phyloP scores from a whole-genome alignment of 2,797 vertebrate species.

The Craterocephalus amniculus region DNA sequence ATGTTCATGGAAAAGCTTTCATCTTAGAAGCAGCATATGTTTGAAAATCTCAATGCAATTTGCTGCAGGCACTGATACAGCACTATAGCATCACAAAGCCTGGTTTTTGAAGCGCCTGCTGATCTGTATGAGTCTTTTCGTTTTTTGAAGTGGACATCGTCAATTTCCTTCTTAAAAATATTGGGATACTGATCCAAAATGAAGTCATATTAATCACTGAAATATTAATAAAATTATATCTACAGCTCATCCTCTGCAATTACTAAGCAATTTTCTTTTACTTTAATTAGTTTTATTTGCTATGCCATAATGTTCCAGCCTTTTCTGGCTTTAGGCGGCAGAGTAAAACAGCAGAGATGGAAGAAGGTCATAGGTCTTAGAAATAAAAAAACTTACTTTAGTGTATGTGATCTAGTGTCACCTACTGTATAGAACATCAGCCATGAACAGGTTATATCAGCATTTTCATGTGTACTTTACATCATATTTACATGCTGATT shows the following conservation, averaged over 20 bases:
- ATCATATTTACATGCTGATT: background rate
- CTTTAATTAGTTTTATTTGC: background rate
- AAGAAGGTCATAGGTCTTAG: background rate
- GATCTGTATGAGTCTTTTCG: background rate
- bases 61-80: background rate
- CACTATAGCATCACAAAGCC: background rate
- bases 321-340: background rate
- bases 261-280: background rate
- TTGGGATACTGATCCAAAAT: background rate
- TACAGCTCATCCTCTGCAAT: background rate
- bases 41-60: background rate
- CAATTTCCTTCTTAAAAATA: background rate
- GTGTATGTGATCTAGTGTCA: background rate
- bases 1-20: background rate
- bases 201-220: background rate
- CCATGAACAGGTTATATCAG: background rate
- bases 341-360: background rate
- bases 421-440: background rate
- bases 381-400: background rate
- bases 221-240: background rate
- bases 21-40: background rate
- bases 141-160: background rate
- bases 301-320: background rate
- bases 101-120: background rate
- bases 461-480: background rate